Evolutionary conservation across 2,888 invertebrate genomes (phyloP).

Genomic region (Watsonalla cultraria): DNA sequence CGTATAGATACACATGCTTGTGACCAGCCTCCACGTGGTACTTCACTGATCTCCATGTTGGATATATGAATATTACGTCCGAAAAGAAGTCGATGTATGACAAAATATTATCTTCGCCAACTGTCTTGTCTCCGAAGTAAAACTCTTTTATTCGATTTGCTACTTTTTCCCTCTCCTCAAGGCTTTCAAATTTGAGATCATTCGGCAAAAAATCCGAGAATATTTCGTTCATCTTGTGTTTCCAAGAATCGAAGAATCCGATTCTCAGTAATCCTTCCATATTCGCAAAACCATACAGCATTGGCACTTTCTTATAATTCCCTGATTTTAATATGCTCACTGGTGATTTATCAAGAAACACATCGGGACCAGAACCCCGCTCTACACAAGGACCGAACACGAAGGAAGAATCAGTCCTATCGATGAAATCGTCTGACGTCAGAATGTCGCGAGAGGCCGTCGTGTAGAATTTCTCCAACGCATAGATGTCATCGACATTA

Average conservation of each 20-base stretch:
- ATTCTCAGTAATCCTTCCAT: conserved; percentile 44
- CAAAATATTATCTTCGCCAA: conserved; percentile 24
- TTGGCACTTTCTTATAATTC: conserved; percentile 32
- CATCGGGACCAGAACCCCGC: conserved; percentile 13
- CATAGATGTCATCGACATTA: conserved; percentile 29
- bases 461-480: conserved; percentile 43
- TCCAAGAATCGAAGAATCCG: conserved; percentile 30
- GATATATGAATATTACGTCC: conserved; percentile 29
- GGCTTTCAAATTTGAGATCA: conserved; percentile 35
- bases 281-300: conserved; percentile 43
- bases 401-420: conserved; percentile 21
- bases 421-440: conserved; percentile 13
- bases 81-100: conserved; percentile 34
- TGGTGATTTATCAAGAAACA: conserved; percentile 37
- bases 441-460: conserved; percentile 28
- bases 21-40: conserved; percentile 28
- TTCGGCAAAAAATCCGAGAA: conserved; percentile 49
- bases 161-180: conserved; percentile 28
- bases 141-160: conserved; percentile 31
- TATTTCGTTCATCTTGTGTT: conserved; percentile 39
- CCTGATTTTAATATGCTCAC: conserved; percentile 33
- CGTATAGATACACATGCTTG: conserved; percentile 32
- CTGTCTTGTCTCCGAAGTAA: conserved; percentile 30
- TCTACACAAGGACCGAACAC: conserved; percentile 5
- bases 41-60: conserved; percentile 24